phyloP scores from a whole-genome alignment of 92 coral and sea anemone species.

The Epizoanthus illoricatus region DNA sequence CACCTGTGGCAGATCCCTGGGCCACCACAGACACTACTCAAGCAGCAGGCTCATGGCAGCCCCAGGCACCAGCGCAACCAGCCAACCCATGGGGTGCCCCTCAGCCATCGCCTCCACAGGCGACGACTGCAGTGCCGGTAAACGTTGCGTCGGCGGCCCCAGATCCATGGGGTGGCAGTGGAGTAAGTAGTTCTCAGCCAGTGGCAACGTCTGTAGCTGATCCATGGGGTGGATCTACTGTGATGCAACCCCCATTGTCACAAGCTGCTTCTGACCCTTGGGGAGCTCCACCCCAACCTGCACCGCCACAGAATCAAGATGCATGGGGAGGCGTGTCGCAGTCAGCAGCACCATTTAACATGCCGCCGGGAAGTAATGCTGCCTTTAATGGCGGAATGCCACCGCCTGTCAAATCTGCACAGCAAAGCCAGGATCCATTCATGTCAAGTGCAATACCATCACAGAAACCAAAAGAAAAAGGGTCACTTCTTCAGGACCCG shows the following conservation, averaged over 20 bases:
- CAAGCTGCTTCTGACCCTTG: conserved; percentile 67
- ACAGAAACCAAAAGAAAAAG: conserved; percentile 48
- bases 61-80: conserved; percentile 50
- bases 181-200: conserved; percentile 45
- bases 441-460: conserved; percentile 35
- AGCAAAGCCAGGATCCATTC: conserved; percentile 51
- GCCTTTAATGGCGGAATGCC: conserved; percentile 19
- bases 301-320: conserved; percentile 36
- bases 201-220: conserved; percentile 51
- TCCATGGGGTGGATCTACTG: conserved; percentile 80
- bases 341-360: conserved; percentile 33
- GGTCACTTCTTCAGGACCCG: conserved; percentile 63
- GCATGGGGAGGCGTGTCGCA: conserved; percentile 25
- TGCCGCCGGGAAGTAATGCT: conserved; percentile 30
- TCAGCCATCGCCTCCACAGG: conserved; percentile 44
- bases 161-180: conserved; percentile 44
- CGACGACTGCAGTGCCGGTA: conserved; percentile 14
- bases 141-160: conserved; percentile 36
- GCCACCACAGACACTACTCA: conserved; percentile 39
- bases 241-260: conserved; percentile 39
- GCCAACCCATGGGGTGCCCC: conserved; percentile 79
- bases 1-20: conserved; percentile 24
- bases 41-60: conserved; percentile 80
- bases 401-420: conserved; percentile 9
- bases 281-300: conserved; percentile 64